A percentile compares a stretch with the other conserved stretches of the same genome.
Evolutionary conservation across 2,797 vertebrate species (phyloP).

Genomic region (Picus viridis): DNA sequence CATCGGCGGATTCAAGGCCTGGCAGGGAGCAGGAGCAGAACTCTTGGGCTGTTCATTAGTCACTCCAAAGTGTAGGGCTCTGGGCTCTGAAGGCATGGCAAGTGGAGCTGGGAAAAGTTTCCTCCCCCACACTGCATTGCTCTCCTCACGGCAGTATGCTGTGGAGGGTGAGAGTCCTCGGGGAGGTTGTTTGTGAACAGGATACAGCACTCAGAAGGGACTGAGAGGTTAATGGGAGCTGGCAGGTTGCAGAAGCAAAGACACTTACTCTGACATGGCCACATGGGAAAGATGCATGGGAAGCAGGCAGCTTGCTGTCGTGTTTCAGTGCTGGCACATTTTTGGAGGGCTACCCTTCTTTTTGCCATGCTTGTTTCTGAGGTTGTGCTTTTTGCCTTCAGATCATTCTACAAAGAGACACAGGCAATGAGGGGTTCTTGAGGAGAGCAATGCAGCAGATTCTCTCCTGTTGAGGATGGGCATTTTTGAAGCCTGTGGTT

Average conservation of each 20-base stretch:
- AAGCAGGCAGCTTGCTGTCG: background rate
- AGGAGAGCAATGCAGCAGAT: background rate
- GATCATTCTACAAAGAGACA: slow-evolving; percentile 35
- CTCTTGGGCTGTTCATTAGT: slow-evolving; percentile 20
- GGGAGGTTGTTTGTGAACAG: background rate
- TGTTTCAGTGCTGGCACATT: background rate
- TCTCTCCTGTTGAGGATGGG: background rate
- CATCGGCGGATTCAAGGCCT: background rate
- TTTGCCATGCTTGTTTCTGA: background rate
- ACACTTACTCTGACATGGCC: slow-evolving; percentile 28
- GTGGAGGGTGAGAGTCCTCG: background rate
- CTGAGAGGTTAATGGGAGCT: slow-evolving; percentile 32
- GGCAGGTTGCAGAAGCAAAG: background rate
- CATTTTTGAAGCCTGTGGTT: background rate
- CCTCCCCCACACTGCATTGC: background rate
- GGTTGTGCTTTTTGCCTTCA: slow-evolving; percentile 1
- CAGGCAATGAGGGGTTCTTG: background rate
- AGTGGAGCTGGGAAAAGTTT: slow-evolving; percentile 24
- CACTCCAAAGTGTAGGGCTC: slow-evolving; percentile 27
- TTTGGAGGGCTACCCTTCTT: slow-evolving; percentile 27
- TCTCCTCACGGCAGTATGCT: background rate
- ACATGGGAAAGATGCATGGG: slow-evolving; percentile 50
- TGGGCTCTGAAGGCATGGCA: background rate
- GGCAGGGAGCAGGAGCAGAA: background rate
- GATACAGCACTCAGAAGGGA: background rate